These are phyloP conservation scores for Cololabis saira DNA, from an alignment of 2,113 vertebrate species.

Conservation along the genomic window DNA sequence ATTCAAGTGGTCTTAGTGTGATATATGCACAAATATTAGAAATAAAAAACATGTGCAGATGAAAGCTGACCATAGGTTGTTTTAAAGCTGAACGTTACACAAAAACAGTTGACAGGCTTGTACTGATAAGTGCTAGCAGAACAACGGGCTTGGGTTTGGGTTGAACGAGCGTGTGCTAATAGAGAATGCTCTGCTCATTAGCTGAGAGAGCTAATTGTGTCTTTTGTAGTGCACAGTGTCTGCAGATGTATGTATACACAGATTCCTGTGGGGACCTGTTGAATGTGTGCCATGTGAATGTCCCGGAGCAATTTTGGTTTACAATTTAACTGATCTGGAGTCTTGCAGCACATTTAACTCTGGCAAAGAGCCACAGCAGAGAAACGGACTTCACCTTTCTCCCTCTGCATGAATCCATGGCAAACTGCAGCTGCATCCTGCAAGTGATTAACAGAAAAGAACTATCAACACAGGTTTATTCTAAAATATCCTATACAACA, in stretches of 20 bases:
- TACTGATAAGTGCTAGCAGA: slow-evolving; percentile 34
- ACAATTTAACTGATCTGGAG: neutral
- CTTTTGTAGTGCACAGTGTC: slow-evolving; percentile 64
- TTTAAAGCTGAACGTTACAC: slow-evolving; percentile 34
- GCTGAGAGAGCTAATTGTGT: slow-evolving; percentile 47
- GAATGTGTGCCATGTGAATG: slow-evolving; percentile 45
- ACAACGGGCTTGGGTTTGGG: slow-evolving; percentile 29
- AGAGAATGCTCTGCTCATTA: slow-evolving; percentile 52
- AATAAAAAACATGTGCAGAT: slow-evolving; percentile 25
- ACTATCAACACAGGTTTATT: neutral
- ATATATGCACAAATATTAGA: slow-evolving; percentile 13
- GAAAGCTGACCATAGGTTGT: slow-evolving; percentile 11
- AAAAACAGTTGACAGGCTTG: slow-evolving; percentile 31
- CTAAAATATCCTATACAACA: neutral
- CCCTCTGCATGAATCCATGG: slow-evolving; percentile 90
- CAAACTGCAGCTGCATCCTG: slow-evolving; percentile 94
- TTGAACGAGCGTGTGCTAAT: slow-evolving; percentile 29
- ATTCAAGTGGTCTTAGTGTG: slow-evolving; percentile 37
- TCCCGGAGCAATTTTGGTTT: slow-evolving; percentile 37
- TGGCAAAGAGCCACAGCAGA: slow-evolving; percentile 94
- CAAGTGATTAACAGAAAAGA: neutral
- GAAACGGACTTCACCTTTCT: slow-evolving; percentile 93
- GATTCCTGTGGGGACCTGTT: slow-evolving; percentile 28
- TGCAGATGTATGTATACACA: slow-evolving; percentile 56
- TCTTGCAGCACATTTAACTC: slow-evolving; percentile 64